Evolutionary conservation across 2,113 vertebrate species (phyloP), one percentile per base, ranked within the genome.

Genomic region (Tupaia chinensis): DNA sequence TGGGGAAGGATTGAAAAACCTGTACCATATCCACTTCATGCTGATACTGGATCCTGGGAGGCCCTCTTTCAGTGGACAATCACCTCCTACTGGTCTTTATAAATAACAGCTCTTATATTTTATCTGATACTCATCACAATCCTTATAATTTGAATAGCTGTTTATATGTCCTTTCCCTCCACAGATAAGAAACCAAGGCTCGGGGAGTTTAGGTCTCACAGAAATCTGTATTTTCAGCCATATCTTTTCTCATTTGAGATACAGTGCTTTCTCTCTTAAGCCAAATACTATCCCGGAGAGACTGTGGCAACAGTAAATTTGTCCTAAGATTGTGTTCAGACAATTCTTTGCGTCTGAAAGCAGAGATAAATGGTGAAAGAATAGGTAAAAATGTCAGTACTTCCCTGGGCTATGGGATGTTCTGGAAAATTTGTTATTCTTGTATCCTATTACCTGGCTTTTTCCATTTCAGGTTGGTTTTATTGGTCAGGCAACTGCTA

Each of bases 321-420:
- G 27, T n/a, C 16, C 27, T 12, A 70, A 87, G 56, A 56, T 7
- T 94, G 7, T 73, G 12, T 78, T 93, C 54, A 76, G 80, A 66
- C 80, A 76, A 87, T 58, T 93, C 68, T 85, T 91, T 79, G 17
- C 79, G 61, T 86, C 34, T 95, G 70, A 91, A 93, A 89, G 27
- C 90, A 95, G 91, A 94, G 44, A 29, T 73, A 32, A 89, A 74
- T 70, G 79, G 60, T 22, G 79, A 66, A 68, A 83, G 22, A 69
- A n/a, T 14, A 89, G 78, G 69, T 68, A 25, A 93, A 93, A 95
- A 82, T 95, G 69, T 94, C 83, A 94, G 63, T 72, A 60, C 23
- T 72, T 76, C 74, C 60, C 61, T 68, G 92, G 81, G 32, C 63
- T 86, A 68, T 58, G 53, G 56, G 60, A 69, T 91, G n/a, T 91